A percentile compares a stretch with the other conserved stretches of the same genome.
Conservation (phyloP, 2,888 invertebrate species). For the Chironomus tentans region DNA sequence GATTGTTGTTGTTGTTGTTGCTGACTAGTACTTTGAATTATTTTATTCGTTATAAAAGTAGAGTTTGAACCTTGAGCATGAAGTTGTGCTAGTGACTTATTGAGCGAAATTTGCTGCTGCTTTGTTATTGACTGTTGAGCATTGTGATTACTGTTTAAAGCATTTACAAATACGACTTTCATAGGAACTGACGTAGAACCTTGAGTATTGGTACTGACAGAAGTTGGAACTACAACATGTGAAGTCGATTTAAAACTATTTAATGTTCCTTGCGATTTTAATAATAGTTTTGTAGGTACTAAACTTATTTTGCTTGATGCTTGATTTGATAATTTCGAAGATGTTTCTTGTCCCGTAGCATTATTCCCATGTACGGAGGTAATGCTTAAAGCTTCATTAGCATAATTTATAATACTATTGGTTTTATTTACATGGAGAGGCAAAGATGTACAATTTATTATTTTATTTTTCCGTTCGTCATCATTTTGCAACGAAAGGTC, state of each 20-base stretch:
- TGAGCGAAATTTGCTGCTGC: constrained; percentile 7
- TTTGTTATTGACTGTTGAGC: not conserved
- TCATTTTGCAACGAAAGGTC: not conserved
- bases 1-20: not conserved
- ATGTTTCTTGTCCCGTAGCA: not conserved
- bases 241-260: constrained; percentile 8
- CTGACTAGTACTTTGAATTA: not conserved
- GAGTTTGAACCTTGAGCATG: not conserved
- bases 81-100: constrained; percentile 2
- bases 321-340: constrained; percentile 8
- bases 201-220: not conserved
- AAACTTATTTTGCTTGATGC: constrained; percentile 37
- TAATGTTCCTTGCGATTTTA: constrained; percentile 33
- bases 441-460: too few relatives aligned
- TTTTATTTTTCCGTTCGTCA: not conserved
- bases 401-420: constrained; percentile 22
- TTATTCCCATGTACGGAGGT: constrained; percentile 14
- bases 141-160: not conserved
- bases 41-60: not conserved
- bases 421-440: not conserved
- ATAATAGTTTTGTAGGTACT: constrained; percentile 41
- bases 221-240: constrained; percentile 16
- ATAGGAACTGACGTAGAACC: constrained; percentile 7
- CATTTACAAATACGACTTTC: constrained; percentile 24
- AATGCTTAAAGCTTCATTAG: constrained; percentile 21